Percentiles rank a stretch among this genome's conserved stretches.
Evolutionary conservation across 2,113 vertebrate genomes (phyloP).

Genomic region (Cyanistes caeruleus): DNA sequence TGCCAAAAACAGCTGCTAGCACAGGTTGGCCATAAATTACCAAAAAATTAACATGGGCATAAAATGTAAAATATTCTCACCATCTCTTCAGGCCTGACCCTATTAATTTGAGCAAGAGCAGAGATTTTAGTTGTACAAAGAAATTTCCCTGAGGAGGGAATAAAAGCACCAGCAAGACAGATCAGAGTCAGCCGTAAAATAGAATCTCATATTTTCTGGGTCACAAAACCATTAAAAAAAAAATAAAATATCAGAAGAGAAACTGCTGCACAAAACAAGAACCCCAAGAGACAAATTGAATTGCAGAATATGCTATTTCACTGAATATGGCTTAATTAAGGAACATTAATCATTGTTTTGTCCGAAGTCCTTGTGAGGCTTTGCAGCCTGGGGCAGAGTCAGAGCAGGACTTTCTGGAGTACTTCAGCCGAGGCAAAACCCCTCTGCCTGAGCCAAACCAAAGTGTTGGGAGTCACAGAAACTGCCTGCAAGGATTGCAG

Average conservation of each 20-base stretch:
- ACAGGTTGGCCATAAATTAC: neutral
- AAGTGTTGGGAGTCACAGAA: neutral
- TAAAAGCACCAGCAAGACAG: neutral
- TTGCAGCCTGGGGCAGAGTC: neutral
- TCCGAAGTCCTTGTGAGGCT: neutral
- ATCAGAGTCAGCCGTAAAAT: slow-evolving; percentile 1
- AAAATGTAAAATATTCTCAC: neutral
- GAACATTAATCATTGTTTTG: slow-evolving; percentile 9
- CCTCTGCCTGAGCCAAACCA: neutral
- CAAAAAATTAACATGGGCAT: neutral
- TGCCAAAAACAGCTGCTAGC: neutral
- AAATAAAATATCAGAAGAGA: neutral
- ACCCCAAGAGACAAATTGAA: neutral
- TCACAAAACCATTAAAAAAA: slow-evolving; percentile 32
- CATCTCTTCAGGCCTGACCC: neutral
- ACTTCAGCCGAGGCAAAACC: neutral
- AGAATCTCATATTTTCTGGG: slow-evolving; percentile 51
- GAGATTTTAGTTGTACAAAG: slow-evolving; percentile 17
- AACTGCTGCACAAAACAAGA: slow-evolving; percentile 4
- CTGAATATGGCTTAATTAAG: slow-evolving; percentile 18
- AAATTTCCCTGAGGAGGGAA: neutral
- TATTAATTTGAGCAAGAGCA: slow-evolving; percentile 8
- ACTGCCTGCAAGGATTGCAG: neutral
- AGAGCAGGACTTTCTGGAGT: neutral
- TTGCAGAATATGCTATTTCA: slow-evolving; percentile 6